Conservation (phyloP, 2,888 invertebrate species). For the Heliconius charithonia region DNA sequence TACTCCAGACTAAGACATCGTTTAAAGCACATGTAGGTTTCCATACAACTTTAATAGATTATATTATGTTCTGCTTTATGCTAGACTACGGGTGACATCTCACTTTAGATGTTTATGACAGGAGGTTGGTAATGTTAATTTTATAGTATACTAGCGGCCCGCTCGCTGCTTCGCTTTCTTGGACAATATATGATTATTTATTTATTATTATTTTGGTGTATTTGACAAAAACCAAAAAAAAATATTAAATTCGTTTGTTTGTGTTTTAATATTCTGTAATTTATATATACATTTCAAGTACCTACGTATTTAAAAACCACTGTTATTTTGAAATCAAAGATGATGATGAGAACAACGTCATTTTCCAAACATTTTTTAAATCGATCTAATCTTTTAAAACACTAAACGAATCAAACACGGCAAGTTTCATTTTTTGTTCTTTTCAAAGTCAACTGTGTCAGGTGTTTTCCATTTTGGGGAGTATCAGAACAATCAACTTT, state of each 20-base stretch:
- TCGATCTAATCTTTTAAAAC: background rate
- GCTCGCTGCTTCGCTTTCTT: no score
- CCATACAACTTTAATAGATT: slow-evolving; percentile 10
- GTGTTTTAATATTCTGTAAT: no score
- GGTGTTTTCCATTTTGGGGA: slow-evolving; percentile 7
- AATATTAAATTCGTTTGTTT: no score
- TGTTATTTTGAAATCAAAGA: no score
- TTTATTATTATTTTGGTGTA: no score
- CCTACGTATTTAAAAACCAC: no score
- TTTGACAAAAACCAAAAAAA: no score
- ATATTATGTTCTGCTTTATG: background rate
- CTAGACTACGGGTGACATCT: background rate
- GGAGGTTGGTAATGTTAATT: background rate
- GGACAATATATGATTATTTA: no score
- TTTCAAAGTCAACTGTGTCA: slow-evolving; percentile 15
- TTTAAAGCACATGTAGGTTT: slow-evolving; percentile 11
- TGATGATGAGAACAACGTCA: no score
- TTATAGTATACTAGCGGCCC: no score
- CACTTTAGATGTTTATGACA: background rate
- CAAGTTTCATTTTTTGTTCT: background rate
- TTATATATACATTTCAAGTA: no score
- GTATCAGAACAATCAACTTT: slow-evolving; percentile 11
- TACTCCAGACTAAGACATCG: slow-evolving; percentile 6
- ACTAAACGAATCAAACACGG: background rate
- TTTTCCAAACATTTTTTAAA: background rate